Evolutionary conservation across 1,140 invertebrate genomes (phyloP), one percentile per base, ranked within the genome.

Genomic region (Papilio polyxenes): DNA sequence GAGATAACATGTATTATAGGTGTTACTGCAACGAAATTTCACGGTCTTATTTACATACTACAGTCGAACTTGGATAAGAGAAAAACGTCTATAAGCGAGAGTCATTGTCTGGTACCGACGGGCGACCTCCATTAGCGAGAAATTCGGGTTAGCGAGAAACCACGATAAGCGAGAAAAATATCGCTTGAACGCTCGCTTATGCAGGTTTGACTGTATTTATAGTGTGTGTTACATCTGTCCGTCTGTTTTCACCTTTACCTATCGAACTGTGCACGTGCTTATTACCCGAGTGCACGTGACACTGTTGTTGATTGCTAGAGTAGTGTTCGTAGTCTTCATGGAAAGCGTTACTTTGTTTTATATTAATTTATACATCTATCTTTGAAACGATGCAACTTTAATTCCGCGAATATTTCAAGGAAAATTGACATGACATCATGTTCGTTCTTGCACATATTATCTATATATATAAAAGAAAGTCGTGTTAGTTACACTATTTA

Each of bases 191-290:
- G 4, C 3, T 44, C 40, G 4, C 7, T 44, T 44, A 44, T 44
- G 7, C 4, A 44, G 40, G 40, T 44, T 44, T 44, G 40, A 44
- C 40, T 44, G 40, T 7, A 7, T 44, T 44, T 44, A 44, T 44
- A 44, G 23, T 31, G 40, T 44, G 40, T 44, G 17, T 17, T n/a
- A 72, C 15, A 72, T 65, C 62, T 15, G 75, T 77, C 13, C 75
- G 75, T 77, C 49, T 77, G 51, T 77, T 77, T 77, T 56, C 75
- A 77, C 75, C 75, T 77, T 77, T 77, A 77, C 49, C 51, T 56
- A 77, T 77, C 51, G 75, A 77, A 59, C 48, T 6, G 3, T 59
- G 75, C 75, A 77, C 75, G 75, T 77, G 75, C 51, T 56, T 77
- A 77, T 77, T 77, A 77, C 75, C 51, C 11, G 13, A 23, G 1